A percentile compares a stretch with the other conserved stretches of the same genome.
Conservation (phyloP, 2,113 vertebrate genomes). For the Gallinago jamesoni region DNA sequence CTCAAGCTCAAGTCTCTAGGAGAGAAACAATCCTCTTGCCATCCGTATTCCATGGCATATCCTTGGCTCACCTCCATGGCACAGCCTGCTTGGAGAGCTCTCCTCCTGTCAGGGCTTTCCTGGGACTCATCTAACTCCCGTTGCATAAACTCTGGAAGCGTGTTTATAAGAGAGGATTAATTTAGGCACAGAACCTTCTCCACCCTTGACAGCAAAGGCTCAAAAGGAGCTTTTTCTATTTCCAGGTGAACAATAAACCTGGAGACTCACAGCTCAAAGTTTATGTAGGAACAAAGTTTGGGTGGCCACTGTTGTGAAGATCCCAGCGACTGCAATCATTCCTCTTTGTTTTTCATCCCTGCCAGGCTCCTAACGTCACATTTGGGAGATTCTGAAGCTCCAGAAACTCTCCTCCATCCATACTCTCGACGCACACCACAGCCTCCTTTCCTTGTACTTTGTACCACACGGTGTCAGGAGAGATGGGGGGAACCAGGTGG, state of each 20-base stretch:
- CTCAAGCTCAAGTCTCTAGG: neutral
- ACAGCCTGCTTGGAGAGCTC: neutral
- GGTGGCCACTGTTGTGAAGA: neutral
- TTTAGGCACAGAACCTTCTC: constrained; percentile 40
- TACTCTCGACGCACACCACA: accelerated
- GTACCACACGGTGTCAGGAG: accelerated
- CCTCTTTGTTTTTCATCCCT: neutral
- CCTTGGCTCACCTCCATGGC: constrained; percentile 10
- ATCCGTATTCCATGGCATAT: neutral
- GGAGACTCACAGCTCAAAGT: neutral
- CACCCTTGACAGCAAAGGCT: neutral
- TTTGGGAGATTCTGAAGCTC: neutral
- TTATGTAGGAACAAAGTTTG: neutral
- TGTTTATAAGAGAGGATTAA: constrained; percentile 65
- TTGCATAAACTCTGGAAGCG: constrained; percentile 66
- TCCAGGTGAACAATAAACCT: constrained; percentile 45
- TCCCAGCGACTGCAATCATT: neutral
- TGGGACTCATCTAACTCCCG: constrained; percentile 60
- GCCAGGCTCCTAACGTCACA: neutral
- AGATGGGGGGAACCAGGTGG: neutral
- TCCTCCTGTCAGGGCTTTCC: constrained; percentile 41
- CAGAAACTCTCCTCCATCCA: neutral
- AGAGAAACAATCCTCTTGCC: neutral
- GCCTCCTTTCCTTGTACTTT: neutral
- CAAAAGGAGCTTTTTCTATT: constrained; percentile 1